Percentiles rank a stretch among this genome's conserved stretches.
These are phyloP conservation scores for Tangara arthus DNA, from an alignment of 2,797 vertebrate species.

Conservation along the genomic window DNA sequence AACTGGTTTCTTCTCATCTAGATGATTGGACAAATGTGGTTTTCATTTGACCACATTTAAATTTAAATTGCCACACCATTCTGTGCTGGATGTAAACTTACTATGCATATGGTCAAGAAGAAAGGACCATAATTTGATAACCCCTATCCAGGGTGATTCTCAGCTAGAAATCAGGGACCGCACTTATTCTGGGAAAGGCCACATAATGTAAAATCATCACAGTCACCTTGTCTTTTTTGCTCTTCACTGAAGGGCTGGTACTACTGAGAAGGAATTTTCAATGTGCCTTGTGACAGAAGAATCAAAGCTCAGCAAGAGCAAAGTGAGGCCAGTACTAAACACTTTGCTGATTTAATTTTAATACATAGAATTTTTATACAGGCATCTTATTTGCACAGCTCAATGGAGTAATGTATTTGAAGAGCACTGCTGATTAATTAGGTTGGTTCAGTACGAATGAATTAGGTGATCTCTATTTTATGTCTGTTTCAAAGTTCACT, in stretches of 20 bases:
- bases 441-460: neutral
- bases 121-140: slow-evolving; percentile 27
- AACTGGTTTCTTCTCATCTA: neutral
- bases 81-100: neutral
- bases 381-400: slow-evolving; percentile 17
- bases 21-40: neutral
- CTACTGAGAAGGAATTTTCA: neutral
- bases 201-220: neutral
- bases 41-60: slow-evolving; percentile 36
- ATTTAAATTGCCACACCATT: neutral
- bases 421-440: slow-evolving; percentile 33
- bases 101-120: neutral
- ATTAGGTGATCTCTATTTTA: slow-evolving; percentile 37
- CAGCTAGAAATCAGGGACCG: neutral
- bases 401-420: neutral
- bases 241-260: neutral
- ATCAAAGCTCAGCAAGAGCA: neutral
- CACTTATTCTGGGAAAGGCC: neutral
- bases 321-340: neutral
- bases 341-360: slow-evolving; percentile 11
- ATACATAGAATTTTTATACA: neutral
- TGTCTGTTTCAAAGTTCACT: slow-evolving; percentile 23
- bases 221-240: neutral
- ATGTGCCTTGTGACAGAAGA: neutral
- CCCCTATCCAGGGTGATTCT: neutral